Evolutionary conservation across 2,797 vertebrate species (phyloP), one percentile per base, ranked within the genome.

Genomic region (Numenius phaeopus): DNA sequence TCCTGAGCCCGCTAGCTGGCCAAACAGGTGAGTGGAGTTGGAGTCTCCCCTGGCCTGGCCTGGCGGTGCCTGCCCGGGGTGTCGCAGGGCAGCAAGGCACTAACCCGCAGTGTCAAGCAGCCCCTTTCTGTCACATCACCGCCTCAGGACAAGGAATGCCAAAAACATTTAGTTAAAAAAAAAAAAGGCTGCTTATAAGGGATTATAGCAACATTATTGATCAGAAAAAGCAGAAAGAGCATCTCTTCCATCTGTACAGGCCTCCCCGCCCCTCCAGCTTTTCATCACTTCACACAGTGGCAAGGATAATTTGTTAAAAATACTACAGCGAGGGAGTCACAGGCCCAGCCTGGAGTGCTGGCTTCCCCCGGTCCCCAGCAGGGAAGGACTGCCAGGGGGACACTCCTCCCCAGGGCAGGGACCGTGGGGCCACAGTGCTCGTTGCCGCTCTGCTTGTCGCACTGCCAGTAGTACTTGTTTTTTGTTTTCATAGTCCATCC

Each of bases 201-300:
- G 55, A 59, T 90, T 90, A 39, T 21, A 92, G 39, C 70, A 79
- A 30, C 40, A 29, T 52, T 94, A 94, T 79, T 73, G 66, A 92
- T 95, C 66, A 66, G 76, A 86, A 92, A 54, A 90, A 91, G 22
- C 76, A 95, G 65, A 83, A 79, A 11, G 47, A 92, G n/a, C 69
- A 29, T 86, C 40, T 94, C 21, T 92, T 77, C 52, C 47, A 21
- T 96, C 69, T 69, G 50, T 39, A 39, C 42, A 9, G 2, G 10
- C 37, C 21, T 79, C 62, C 50, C 55, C 40, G 5, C 44, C 66
- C 69, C 42, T 96, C 39, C 66, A 81, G 62, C 57, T 88, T 96
- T 95, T 96, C 92, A 94, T 66, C 94, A 92, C 87, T 90, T 96
- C 62, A 70, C 55, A 96, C 82, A 86, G 95, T 86, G 92, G 89